Evolutionary conservation across 2,797 vertebrate genomes (phyloP).

Genomic region (Lateolabrax maculatus): DNA sequence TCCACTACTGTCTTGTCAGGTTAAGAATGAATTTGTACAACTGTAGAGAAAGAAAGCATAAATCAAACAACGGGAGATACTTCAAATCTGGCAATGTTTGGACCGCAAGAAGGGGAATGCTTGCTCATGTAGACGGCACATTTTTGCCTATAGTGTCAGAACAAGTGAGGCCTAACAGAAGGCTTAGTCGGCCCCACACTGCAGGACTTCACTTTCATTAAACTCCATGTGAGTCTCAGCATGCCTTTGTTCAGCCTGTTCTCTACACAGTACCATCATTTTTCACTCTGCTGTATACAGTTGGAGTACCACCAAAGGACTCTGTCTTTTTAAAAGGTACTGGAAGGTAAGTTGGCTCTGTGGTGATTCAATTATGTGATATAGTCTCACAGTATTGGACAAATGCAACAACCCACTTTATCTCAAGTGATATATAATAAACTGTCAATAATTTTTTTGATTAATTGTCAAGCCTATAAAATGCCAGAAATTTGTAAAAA

Average conservation of each 20-base stretch:
- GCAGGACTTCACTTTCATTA: conserved; percentile 68
- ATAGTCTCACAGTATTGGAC: not conserved
- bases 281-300: conserved; percentile 35
- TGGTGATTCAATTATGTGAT: conserved; percentile 40
- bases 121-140: conserved; percentile 15
- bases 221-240: conserved; percentile 56
- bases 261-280: conserved; percentile 35
- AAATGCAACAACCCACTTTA: conserved; percentile 10
- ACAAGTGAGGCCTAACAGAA: conserved; percentile 59
- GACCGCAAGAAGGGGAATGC: conserved; percentile 1
- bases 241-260: conserved; percentile 40
- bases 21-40: conserved; percentile 15
- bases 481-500: not conserved
- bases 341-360: conserved; percentile 20
- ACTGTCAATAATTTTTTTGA: not conserved
- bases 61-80: not conserved
- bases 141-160: conserved; percentile 41
- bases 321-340: conserved; percentile 21
- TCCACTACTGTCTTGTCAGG: not conserved
- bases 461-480: not conserved
- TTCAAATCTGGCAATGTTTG: conserved; percentile 13
- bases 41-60: conserved; percentile 9
- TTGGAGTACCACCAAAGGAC: conserved; percentile 9
- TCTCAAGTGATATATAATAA: not conserved
- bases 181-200: conserved; percentile 39